Evolutionary conservation across 2,113 vertebrate species (phyloP), one percentile per base, ranked within the genome.

Genomic region (Myodes glareolus): DNA sequence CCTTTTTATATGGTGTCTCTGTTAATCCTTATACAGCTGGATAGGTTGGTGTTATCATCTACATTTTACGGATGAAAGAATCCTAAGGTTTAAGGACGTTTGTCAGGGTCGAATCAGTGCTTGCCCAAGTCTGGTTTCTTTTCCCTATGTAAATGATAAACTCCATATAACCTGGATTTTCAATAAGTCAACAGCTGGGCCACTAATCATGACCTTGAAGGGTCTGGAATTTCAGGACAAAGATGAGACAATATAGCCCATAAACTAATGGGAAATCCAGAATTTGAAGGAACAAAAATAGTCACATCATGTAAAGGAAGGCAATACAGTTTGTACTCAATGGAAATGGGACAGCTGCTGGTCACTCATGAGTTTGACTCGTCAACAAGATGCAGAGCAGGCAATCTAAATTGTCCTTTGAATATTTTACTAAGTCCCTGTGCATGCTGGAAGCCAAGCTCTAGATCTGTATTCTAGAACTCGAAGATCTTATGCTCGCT

Each of bases 31-130:
- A 77, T 72, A 84, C 16, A 92, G 17, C 10, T 3, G 45, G 12
- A n/a, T 63, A 95, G 25, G 55, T 61, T 68, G 47, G 73, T 61
- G 31, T 80, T 78, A 67, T 87, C 72, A 77, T 77, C 63, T 67
- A 58, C 4, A 80, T 92, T 76, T 96, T 92, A 82, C 55, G 80
- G 39, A 92, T 65, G 61, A 96, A 75, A 94, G 82, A 88, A 84
- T 58, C 33, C 17, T 17, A 95, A 90, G 12, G 8, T 88, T 93
- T 85, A 88, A 11, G 31, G 45, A 88, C 70, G 11, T 72, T 94
- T 95, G 81, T 75, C 17, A 93, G 27, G 63, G 21, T 39, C 72
- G 45, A 97, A 75, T 65, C 45, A 92, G 47, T 88, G n/a, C n/a
- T 93, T 91, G 4, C 11, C 29, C 3, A 78, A 80, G 13, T 91